Percentiles rank a stretch among this genome's conserved stretches.
These are phyloP conservation scores for Argynnis bischoffii DNA, from an alignment of 2,888 invertebrate genomes.

Conservation along the genomic window DNA sequence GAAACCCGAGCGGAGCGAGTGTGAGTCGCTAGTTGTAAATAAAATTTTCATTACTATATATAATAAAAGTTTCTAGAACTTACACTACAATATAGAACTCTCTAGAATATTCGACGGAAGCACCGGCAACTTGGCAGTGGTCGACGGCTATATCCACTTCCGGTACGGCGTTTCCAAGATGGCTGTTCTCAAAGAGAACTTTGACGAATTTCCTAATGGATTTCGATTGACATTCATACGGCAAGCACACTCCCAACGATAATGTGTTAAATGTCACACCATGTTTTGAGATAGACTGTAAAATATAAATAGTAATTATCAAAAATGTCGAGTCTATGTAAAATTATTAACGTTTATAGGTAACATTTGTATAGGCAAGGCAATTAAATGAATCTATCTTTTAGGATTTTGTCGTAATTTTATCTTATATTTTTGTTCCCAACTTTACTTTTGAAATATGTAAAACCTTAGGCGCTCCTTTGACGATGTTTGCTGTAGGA, in stretches of 20 bases:
- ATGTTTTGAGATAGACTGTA: constrained; percentile 44
- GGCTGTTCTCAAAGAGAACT: constrained; percentile 43
- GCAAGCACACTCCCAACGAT: constrained; percentile 51
- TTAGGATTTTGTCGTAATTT: no score
- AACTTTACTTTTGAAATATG: no score
- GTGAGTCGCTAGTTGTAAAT: no score
- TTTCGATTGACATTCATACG: constrained; percentile 44
- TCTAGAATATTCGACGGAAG: background rate
- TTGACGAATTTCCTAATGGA: constrained; percentile 47
- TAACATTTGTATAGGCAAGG: no score
- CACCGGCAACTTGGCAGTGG: constrained; percentile 23
- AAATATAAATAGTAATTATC: background rate
- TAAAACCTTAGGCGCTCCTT: no score
- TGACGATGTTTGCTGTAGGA: no score
- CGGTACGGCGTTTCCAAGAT: constrained; percentile 36
- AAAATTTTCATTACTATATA: background rate
- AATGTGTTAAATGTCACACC: constrained; percentile 44
- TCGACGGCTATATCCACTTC: constrained; percentile 5
- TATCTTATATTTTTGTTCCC: no score
- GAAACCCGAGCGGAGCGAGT: no score
- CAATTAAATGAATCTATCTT: no score
- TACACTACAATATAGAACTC: constrained; percentile 2
- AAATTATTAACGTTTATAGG: no score
- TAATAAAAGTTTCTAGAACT: background rate
- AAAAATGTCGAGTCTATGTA: background rate